phyloP scores from a whole-genome alignment of 2,888 invertebrate species.

The Protodeltote pygarga region DNA sequence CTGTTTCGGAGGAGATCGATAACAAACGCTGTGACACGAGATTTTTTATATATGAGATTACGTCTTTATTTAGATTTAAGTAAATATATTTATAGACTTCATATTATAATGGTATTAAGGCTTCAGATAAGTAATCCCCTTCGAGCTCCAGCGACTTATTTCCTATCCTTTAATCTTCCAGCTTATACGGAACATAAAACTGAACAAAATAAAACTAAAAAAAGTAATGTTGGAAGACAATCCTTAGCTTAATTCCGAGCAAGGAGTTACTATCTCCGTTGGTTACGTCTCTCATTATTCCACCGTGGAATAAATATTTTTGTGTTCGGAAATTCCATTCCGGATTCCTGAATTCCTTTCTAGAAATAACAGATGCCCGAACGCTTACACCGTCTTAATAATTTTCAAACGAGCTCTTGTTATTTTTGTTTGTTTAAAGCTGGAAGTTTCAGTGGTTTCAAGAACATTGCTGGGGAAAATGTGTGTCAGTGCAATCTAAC shows the following conservation, averaged over 20 bases:
- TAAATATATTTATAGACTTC: not conserved
- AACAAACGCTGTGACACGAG: too few species aligned
- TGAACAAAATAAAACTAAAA: conserved; percentile 33
- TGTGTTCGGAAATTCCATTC: conserved; percentile 31
- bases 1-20: too few species aligned
- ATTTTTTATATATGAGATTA: not conserved
- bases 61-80: not conserved
- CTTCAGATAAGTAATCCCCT: not conserved
- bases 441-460: conserved; percentile 21
- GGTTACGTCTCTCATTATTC: conserved; percentile 39
- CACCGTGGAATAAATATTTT: conserved; percentile 42
- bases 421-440: conserved; percentile 28
- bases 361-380: conserved; percentile 34
- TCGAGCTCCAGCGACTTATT: conserved; percentile 19
- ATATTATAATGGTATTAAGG: conserved; percentile 14
- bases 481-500: too few species aligned
- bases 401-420: conserved; percentile 35
- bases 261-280: conserved; percentile 39
- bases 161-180: conserved; percentile 11
- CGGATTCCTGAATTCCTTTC: conserved; percentile 35
- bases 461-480: conserved; percentile 17
- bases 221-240: conserved; percentile 35
- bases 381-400: conserved; percentile 38
- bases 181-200: conserved; percentile 19
- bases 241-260: conserved; percentile 39